Conservation (phyloP, 2,888 invertebrate species). For the Ophioninae sp. region DNA sequence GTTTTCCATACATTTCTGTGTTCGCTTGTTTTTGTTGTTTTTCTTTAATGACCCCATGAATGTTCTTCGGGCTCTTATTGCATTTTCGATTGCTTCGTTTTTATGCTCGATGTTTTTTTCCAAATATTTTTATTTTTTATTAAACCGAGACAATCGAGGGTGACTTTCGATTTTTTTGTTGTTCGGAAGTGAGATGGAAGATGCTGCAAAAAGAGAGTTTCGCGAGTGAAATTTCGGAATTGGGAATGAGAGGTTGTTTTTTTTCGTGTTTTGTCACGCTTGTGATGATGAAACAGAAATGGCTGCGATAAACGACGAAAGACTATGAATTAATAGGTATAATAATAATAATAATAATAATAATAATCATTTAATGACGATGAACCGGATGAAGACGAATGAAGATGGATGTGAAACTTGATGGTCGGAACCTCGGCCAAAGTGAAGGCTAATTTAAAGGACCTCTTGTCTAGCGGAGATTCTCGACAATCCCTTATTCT, state of each 20-base stretch:
- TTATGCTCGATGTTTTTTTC: slow-evolving; percentile 29
- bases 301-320: background rate
- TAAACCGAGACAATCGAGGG: slow-evolving; percentile 30
- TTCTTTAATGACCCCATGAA: background rate
- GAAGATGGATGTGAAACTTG: slow-evolving; percentile 56
- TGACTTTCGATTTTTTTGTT: background rate
- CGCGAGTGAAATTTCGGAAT: background rate
- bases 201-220: slow-evolving; percentile 21
- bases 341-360: background rate
- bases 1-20: background rate
- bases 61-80: slow-evolving; percentile 34
- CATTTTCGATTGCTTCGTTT: slow-evolving; percentile 34
- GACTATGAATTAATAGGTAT: slow-evolving; percentile 14
- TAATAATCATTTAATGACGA: slow-evolving; percentile 39
- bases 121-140: background rate
- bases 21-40: background rate
- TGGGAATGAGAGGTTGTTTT: background rate
- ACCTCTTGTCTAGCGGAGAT: slow-evolving; percentile 79
- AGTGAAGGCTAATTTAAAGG: slow-evolving; percentile 71
- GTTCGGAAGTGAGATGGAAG: slow-evolving; percentile 21
- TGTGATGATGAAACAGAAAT: background rate
- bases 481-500: slow-evolving; percentile 70
- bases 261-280: background rate
- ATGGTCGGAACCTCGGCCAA: slow-evolving; percentile 80
- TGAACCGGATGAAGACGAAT: slow-evolving; percentile 33